Evolutionary conservation across 2,797 vertebrate species (phyloP).

Genomic region (Coendou prehensilis): DNA sequence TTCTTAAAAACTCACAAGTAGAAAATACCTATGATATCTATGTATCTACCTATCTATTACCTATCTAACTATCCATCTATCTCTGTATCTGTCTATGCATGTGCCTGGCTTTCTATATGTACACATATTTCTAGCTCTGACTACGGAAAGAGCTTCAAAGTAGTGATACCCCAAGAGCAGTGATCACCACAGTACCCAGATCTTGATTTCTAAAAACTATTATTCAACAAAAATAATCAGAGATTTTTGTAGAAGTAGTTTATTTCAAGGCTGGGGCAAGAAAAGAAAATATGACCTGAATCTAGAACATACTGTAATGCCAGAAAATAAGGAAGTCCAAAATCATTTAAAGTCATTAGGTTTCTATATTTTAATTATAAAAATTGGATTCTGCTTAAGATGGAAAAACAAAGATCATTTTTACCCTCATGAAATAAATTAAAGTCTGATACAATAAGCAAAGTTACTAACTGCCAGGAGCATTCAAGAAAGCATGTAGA

Average conservation of each 20-base stretch:
- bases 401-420: slow-evolving; percentile 83
- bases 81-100: not conserved
- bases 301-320: not conserved
- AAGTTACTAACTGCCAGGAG: slow-evolving; percentile 77
- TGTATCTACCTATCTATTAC: not conserved
- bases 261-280: not conserved
- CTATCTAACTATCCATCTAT: not conserved
- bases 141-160: not conserved
- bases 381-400: slow-evolving; percentile 83
- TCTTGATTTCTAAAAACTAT: not conserved
- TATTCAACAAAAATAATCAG: not conserved
- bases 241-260: not conserved
- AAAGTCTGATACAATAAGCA: slow-evolving; percentile 81
- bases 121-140: not conserved
- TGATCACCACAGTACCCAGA: not conserved
- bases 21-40: not conserved
- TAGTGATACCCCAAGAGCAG: not conserved
- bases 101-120: not conserved
- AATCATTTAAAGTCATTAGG: slow-evolving; percentile 40
- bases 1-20: not conserved
- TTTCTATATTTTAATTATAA: slow-evolving; percentile 78
- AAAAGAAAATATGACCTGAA: not conserved
- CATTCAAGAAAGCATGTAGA: not conserved
- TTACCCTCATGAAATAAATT: slow-evolving; percentile 82
- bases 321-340: not conserved